Conservation (phyloP, 2,797 vertebrate genomes). For the Distichodus sexfasciatus region DNA sequence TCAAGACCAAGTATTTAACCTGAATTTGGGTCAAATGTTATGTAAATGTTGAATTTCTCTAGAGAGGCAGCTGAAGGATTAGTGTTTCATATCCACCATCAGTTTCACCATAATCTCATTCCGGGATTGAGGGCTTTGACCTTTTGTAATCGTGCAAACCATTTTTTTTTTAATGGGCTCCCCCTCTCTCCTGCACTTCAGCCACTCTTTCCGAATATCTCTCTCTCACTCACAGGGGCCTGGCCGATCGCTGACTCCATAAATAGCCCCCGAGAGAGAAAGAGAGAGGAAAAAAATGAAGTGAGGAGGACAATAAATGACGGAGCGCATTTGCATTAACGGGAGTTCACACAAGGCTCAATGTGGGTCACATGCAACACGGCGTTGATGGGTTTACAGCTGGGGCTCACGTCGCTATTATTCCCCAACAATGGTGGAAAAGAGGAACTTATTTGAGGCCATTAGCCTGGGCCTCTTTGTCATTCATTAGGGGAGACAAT, state of each 20-base stretch:
- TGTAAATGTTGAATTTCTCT: conserved; percentile 2
- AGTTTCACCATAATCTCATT: conserved; percentile 16
- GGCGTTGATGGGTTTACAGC: conserved; percentile 68
- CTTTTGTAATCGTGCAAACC: conserved; percentile 4
- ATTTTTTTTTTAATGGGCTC: conserved; percentile 21
- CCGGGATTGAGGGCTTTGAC: conserved; percentile 4
- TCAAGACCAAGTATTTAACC: not conserved
- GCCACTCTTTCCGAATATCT: conserved; percentile 23
- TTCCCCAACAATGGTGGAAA: conserved; percentile 59
- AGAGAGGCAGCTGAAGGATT: not conserved
- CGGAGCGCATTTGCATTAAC: conserved; percentile 44
- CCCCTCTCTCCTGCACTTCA: conserved; percentile 12
- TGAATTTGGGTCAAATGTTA: conserved; percentile 17
- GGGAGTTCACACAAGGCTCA: conserved; percentile 58
- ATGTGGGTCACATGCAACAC: conserved; percentile 66
- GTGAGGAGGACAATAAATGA: not conserved
- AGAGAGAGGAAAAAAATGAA: not conserved
- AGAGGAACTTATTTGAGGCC: conserved; percentile 77
- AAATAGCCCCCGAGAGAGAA: conserved; percentile 49
- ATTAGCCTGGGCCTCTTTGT: conserved; percentile 73
- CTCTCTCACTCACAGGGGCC: not conserved
- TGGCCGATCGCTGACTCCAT: conserved; percentile 39
- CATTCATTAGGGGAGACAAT: conserved; percentile 85
- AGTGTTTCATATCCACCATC: not conserved
- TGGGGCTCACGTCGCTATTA: conserved; percentile 65